Conservation (phyloP, 2,113 vertebrate genomes). For the Psittacus erithacus region DNA sequence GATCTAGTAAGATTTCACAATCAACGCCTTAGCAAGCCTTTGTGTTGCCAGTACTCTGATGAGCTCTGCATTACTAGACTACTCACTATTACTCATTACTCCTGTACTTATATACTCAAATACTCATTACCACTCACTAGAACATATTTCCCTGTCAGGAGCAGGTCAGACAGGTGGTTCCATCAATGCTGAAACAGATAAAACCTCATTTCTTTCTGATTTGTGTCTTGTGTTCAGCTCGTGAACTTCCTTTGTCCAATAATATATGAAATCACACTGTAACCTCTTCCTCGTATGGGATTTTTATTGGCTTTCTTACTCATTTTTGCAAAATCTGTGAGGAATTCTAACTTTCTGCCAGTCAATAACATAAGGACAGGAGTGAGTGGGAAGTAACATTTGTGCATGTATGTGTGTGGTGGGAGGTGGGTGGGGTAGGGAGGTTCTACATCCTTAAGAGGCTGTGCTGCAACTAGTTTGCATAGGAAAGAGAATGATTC, state of each 20-base stretch:
- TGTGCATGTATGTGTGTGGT: no score
- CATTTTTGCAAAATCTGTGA: background rate
- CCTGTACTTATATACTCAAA: no score
- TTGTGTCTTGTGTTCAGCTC: background rate
- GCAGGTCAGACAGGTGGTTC: background rate
- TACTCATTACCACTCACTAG: background rate
- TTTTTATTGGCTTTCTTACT: background rate
- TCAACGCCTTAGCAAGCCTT: background rate
- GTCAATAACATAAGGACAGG: background rate
- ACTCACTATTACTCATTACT: no score
- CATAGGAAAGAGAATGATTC: background rate
- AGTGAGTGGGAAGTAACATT: background rate
- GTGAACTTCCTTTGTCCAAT: background rate
- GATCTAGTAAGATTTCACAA: background rate
- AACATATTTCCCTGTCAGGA: background rate
- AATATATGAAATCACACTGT: background rate
- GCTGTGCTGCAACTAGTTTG: background rate
- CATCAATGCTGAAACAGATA: background rate
- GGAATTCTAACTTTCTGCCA: background rate
- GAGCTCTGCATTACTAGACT: background rate
- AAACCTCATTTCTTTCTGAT: background rate
- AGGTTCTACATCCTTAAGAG: background rate
- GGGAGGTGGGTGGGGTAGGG: rapidly evolving
- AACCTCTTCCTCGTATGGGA: background rate
- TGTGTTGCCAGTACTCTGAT: background rate